Evolutionary conservation across 2,888 invertebrate species (phyloP).

Genomic region (Troides helena): DNA sequence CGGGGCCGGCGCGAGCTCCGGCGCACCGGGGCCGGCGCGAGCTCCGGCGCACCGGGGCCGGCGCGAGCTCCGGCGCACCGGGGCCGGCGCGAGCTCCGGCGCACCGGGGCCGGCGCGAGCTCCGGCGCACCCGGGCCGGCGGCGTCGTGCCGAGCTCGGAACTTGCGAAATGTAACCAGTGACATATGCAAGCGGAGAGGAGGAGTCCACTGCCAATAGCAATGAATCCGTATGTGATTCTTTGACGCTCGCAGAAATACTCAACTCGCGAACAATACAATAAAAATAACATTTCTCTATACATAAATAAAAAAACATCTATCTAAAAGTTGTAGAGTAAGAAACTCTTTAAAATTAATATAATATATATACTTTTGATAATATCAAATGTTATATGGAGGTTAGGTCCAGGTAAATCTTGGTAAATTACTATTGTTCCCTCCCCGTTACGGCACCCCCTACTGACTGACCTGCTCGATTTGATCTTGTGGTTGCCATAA

Average conservation of each 20-base stretch:
- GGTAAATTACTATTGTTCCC: no score
- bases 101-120: conserved; percentile 2
- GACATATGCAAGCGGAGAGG: conserved; percentile 65
- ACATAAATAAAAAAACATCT: no score
- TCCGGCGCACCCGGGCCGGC: not conserved
- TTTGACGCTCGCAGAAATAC: conserved; percentile 69
- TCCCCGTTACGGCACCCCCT: no score
- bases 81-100: not conserved
- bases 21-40: no score
- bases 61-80: not conserved
- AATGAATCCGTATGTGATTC: conserved; percentile 68
- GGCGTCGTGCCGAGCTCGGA: conserved; percentile 31
- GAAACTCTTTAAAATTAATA: no score
- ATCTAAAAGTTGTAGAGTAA: no score
- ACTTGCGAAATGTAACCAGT: conserved; percentile 54
- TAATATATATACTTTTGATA: no score
- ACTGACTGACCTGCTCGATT: no score
- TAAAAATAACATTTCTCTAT: conserved; percentile 58
- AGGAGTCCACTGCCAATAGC: conserved; percentile 62
- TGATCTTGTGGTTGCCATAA: no score
- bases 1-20: not conserved
- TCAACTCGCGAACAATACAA: conserved; percentile 59
- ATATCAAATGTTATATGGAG: no score
- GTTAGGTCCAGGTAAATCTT: no score
- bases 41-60: conserved; percentile 8